Evolutionary conservation across 2,888 invertebrate species (phyloP), one percentile per base, ranked within the genome.

Genomic region (Clanis bilineata): DNA sequence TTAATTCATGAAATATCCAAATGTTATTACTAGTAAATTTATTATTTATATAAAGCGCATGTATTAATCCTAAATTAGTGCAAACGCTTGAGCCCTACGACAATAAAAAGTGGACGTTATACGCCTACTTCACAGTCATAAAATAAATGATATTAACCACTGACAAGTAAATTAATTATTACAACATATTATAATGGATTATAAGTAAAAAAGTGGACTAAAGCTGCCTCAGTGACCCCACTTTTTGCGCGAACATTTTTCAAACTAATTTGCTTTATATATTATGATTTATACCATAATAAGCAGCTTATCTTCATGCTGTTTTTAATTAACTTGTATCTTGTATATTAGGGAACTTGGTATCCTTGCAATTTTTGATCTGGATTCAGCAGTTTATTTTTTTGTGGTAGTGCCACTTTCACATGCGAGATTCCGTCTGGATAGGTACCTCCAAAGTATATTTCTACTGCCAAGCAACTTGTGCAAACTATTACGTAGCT

Each of bases 41-140:
- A 39, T 36, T 6, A 36, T 3, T 7, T 36, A 32, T 15, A 41
- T 18, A 2, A 21, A 9, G 21, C 21, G 21, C 3, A 10, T 45
- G 22, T 3, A 3, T 21, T 2, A 43, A 22, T 21, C n/a, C n/a
- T n/a, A n/a, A n/a, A n/a, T n/a, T n/a, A n/a, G n/a, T n/a, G n/a
- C n/a, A n/a, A n/a, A n/a, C n/a, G n/a, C 22, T 9, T 25, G 7
- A 7, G 1, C 15, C 28, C 47, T 15, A 25, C 9, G 9, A 77
- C 71, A 74, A 76, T 72, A 64, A 68, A 68, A 68, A 66, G 70
- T 68, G 65, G 58, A 65, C 66, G 69, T 69, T 76, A 72, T 73
- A 72, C 73, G 74, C 69, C 68, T 65, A 64, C 74, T 73, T 62
- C 62, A 60, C 68, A 65, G 71, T 73, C 69, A 64, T 58, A n/a